Evolutionary conservation across 2,113 vertebrate genomes (phyloP).

Genomic region (Glaucidium brasilianum): DNA sequence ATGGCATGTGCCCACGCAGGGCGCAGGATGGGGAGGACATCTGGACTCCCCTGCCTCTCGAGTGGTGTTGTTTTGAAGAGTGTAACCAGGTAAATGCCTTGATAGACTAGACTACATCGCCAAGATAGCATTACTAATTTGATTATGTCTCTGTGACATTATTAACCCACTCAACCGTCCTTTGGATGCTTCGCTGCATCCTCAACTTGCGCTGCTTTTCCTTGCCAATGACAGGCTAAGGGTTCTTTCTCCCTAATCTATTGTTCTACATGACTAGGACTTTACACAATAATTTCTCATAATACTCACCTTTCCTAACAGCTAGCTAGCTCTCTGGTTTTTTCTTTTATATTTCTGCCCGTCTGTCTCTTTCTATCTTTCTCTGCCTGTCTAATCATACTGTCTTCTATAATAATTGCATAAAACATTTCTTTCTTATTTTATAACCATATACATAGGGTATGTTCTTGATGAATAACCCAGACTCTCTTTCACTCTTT

Average conservation of each 20-base stretch:
- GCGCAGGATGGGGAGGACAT: background rate
- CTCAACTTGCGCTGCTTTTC: constrained; percentile 12
- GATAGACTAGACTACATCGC: background rate
- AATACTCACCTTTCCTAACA: background rate
- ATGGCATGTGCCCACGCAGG: fast-evolving
- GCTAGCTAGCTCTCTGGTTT: background rate
- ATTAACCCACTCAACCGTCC: constrained; percentile 60
- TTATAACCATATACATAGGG: background rate
- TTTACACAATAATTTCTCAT: constrained; percentile 29
- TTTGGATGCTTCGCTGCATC: constrained; percentile 32
- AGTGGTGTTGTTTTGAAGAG: background rate
- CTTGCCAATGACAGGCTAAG: background rate
- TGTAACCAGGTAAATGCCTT: constrained; percentile 53
- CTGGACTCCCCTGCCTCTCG: background rate
- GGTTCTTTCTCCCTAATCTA: constrained; percentile 30
- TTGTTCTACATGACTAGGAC: background rate
- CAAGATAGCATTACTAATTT: constrained; percentile 64
- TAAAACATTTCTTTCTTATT: constrained; percentile 17
- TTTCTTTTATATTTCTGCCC: background rate
- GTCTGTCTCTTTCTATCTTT: background rate
- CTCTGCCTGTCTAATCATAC: background rate
- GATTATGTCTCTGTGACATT: constrained; percentile 57
- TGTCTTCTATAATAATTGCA: background rate
- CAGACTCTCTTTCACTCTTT: background rate
- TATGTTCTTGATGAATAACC: background rate